Conservation (phyloP, 2,113 vertebrate species). For the Ellobius talpinus region DNA sequence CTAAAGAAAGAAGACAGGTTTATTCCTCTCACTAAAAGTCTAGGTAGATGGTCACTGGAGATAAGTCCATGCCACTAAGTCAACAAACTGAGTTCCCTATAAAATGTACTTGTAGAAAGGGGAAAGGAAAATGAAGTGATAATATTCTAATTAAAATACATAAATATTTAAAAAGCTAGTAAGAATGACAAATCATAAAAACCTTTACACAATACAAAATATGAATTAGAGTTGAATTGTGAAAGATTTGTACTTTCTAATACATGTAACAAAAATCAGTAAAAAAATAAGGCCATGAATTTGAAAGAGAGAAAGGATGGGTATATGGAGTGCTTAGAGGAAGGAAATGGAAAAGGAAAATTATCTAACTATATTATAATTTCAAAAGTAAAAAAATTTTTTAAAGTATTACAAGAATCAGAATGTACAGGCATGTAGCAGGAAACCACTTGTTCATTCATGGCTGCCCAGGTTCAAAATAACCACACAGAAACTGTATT, state of each 20-base stretch:
- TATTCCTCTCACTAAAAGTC: neutral
- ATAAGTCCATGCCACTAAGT: neutral
- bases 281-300: neutral
- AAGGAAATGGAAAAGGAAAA: neutral
- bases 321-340: no score
- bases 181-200: neutral
- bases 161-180: neutral
- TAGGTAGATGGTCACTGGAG: no score
- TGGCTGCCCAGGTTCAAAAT: no score
- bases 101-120: neutral
- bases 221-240: neutral
- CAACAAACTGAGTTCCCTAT: neutral
- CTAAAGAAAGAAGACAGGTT: neutral
- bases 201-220: neutral
- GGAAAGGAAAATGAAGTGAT: neutral
- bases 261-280: neutral
- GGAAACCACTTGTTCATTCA: no score
- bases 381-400: neutral
- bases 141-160: neutral
- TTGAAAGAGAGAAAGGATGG: neutral
- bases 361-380: neutral
- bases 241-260: neutral
- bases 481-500: no score
- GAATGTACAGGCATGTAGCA: neutral
- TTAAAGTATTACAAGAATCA: neutral